phyloP scores from a whole-genome alignment of 2,888 invertebrate species.

The Lucinisca nassula region DNA sequence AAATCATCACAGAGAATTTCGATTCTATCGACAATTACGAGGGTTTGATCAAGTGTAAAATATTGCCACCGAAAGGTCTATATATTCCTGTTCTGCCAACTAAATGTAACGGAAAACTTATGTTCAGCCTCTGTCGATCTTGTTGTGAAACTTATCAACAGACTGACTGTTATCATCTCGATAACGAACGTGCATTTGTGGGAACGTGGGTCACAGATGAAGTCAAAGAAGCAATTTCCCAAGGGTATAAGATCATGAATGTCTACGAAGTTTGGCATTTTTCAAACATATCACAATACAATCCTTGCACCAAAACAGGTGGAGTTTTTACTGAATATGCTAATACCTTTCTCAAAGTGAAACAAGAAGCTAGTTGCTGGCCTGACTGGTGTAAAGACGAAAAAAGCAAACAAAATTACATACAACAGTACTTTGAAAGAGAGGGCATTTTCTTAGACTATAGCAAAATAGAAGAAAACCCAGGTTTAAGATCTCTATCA shows the following conservation, averaged over 20 bases:
- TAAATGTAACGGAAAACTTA: too few species aligned
- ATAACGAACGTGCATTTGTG: conserved; percentile 34
- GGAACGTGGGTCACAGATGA: conserved; percentile 44
- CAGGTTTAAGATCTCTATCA: conserved; percentile 48
- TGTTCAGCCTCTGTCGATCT: too few species aligned
- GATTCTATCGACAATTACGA: conserved; percentile 66
- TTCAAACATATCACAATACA: conserved; percentile 41
- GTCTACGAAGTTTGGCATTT: conserved; percentile 64
- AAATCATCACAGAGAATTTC: conserved; percentile 75
- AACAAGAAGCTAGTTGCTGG: conserved; percentile 78
- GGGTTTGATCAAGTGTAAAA: conserved; percentile 75
- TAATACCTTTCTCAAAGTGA: conserved; percentile 40
- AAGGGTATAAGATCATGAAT: conserved; percentile 44
- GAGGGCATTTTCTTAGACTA: conserved; percentile 52
- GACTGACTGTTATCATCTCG: conserved; percentile 28
- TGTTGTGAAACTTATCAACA: too few species aligned
- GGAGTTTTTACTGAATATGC: conserved; percentile 81
- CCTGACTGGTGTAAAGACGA: conserved; percentile 65
- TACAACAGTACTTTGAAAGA: conserved; percentile 48
- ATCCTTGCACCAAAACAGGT: background rate
- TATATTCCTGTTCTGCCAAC: conserved; percentile 83
- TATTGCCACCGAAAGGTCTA: too few species aligned
- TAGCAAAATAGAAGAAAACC: conserved; percentile 49
- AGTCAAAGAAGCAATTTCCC: conserved; percentile 25
- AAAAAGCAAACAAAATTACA: conserved; percentile 66